Evolutionary conservation across 2,113 vertebrate genomes (phyloP).

Genomic region (Jacana jacana): DNA sequence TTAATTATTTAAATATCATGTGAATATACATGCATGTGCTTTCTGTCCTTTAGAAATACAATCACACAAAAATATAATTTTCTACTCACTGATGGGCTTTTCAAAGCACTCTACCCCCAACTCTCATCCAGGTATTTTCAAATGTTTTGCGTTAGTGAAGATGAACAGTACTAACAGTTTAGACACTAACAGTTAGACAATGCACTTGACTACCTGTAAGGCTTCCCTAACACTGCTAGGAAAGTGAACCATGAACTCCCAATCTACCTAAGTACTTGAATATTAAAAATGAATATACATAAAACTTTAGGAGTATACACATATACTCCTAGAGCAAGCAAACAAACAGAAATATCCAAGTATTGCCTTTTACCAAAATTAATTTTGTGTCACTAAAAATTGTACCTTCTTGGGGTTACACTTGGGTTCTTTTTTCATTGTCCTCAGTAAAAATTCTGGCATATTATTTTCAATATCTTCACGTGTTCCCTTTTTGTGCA

Average conservation of each 20-base stretch:
- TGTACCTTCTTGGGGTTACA: slow-evolving; percentile 81
- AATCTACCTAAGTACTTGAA: neutral
- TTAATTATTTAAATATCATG: neutral
- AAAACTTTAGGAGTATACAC: no score
- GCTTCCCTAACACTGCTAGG: neutral
- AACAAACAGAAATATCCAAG: neutral
- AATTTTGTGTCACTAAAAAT: neutral
- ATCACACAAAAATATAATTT: neutral
- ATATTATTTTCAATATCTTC: slow-evolving; percentile 93
- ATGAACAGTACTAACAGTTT: neutral
- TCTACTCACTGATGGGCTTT: neutral
- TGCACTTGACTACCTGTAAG: neutral
- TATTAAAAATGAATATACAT: neutral
- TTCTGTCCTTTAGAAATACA: neutral
- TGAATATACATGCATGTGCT: accelerated
- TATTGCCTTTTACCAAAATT: neutral
- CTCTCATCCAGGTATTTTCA: neutral
- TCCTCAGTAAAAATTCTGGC: slow-evolving; percentile 87
- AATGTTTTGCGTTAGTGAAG: neutral
- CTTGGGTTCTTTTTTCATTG: slow-evolving; percentile 72
- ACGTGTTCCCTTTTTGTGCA: slow-evolving; percentile 91
- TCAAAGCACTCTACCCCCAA: neutral
- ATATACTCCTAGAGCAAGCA: neutral
- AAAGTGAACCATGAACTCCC: neutral
- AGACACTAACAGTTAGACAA: neutral